phyloP scores from a whole-genome alignment of 2,113 vertebrate genomes.

The Bufo gargarizans region DNA sequence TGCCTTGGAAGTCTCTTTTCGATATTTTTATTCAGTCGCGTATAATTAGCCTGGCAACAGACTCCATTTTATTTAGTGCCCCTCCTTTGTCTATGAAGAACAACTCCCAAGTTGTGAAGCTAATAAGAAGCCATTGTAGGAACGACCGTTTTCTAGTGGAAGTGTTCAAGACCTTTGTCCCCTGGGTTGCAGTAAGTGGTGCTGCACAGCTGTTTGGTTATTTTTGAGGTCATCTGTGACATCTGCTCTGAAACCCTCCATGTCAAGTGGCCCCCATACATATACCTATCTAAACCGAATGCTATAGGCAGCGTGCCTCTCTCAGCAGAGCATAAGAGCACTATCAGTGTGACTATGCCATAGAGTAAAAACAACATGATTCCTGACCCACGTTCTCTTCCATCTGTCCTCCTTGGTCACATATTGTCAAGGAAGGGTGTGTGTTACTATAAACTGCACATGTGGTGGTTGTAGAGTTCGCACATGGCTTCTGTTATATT shows the following conservation, averaged over 20 bases:
- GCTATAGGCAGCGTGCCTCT: not conserved
- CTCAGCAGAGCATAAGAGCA: conserved; percentile 15
- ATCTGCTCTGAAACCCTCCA: conserved; percentile 69
- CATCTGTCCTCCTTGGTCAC: conserved; percentile 37
- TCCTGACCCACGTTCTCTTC: conserved; percentile 44
- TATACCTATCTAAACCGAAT: conserved; percentile 42
- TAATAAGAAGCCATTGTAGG: conserved; percentile 64
- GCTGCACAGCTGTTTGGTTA: conserved; percentile 65
- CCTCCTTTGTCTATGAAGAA: conserved; percentile 35
- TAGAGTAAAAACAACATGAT: conserved; percentile 27
- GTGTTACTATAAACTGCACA: no score
- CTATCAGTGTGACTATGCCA: conserved; percentile 42
- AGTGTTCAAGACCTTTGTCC: conserved; percentile 67
- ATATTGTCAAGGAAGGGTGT: not conserved
- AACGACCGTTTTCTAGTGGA: conserved; percentile 60
- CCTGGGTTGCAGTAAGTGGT: conserved; percentile 66
- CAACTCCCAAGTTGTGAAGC: conserved; percentile 17
- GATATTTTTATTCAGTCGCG: conserved; percentile 49
- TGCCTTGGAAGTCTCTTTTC: not conserved
- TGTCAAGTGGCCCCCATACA: not conserved
- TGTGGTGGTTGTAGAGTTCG: no score
- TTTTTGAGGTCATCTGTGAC: conserved; percentile 67
- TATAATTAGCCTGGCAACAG: conserved; percentile 46
- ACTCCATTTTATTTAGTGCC: conserved; percentile 14
- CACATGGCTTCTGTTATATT: no score